A percentile compares a stretch with the other conserved stretches of the same genome.
These are phyloP conservation scores for Sarcophaga variegata DNA, from an alignment of 2,888 invertebrate species.

Conservation along the genomic window DNA sequence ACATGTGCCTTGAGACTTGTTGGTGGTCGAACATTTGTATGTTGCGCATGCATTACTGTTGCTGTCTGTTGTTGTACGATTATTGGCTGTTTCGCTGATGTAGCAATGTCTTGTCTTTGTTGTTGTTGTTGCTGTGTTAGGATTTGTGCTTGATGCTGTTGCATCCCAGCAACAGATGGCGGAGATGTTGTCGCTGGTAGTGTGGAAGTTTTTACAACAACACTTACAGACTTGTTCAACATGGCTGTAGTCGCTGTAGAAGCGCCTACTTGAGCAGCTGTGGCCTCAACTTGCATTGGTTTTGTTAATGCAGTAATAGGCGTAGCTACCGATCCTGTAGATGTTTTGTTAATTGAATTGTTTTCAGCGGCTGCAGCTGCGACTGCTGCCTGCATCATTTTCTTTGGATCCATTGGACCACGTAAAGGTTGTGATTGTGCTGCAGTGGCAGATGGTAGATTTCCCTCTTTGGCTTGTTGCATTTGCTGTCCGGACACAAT, in stretches of 20 bases:
- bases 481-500: constrained; percentile 85
- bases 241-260: constrained; percentile 70
- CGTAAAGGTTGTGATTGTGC: constrained; percentile 60
- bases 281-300: constrained; percentile 73
- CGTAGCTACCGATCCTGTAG: constrained; percentile 64
- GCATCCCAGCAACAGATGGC: constrained; percentile 46
- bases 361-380: constrained; percentile 61
- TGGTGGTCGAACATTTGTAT: constrained; percentile 81
- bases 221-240: constrained; percentile 78
- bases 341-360: constrained; percentile 44
- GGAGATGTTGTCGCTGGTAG: constrained; percentile 67
- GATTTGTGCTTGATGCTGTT: constrained; percentile 45
- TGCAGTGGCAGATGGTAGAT: constrained; percentile 76
- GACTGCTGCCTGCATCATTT: constrained; percentile 68
- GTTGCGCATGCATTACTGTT: constrained; percentile 80
- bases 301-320: constrained; percentile 75
- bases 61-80: constrained; percentile 76
- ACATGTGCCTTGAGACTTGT: constrained; percentile 85
- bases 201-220: constrained; percentile 77
- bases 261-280: constrained; percentile 64
- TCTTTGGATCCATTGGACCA: constrained; percentile 69
- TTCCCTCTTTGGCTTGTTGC: constrained; percentile 86
- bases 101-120: constrained; percentile 62
- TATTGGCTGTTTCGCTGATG: constrained; percentile 75
- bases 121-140: constrained; percentile 61